Conservation (phyloP, 1,140 invertebrate species). For the Microplitis mediator region DNA sequence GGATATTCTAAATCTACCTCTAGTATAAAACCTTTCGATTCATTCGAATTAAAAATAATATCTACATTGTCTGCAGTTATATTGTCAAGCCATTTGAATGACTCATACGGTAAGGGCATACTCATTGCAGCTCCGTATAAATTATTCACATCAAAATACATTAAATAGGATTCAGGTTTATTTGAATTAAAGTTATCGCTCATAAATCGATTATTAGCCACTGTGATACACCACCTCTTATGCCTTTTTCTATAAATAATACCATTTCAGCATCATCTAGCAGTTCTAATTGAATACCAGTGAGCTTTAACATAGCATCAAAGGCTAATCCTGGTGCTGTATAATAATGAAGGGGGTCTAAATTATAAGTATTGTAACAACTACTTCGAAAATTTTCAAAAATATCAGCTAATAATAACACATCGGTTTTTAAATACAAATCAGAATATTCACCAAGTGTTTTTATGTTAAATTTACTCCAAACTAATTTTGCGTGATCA, state of each 20-base stretch:
- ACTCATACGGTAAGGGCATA: slow-evolving; percentile 39
- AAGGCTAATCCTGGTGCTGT: slow-evolving; percentile 16
- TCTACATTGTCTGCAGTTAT: neutral
- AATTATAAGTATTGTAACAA: slow-evolving; percentile 37
- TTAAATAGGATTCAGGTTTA: slow-evolving; percentile 46
- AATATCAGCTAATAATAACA: slow-evolving; percentile 47
- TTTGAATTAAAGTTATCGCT: slow-evolving; percentile 49
- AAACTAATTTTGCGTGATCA: slow-evolving; percentile 48
- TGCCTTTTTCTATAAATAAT: slow-evolving; percentile 49
- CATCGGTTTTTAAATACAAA: slow-evolving; percentile 43
- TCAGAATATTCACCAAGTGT: slow-evolving; percentile 55
- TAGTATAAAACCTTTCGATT: neutral
- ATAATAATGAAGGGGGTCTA: slow-evolving; percentile 51
- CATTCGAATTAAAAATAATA: neutral
- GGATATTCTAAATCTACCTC: slow-evolving; percentile 3
- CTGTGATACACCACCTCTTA: slow-evolving; percentile 50
- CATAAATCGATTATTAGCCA: slow-evolving; percentile 60
- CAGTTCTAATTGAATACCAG: neutral
- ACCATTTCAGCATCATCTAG: neutral
- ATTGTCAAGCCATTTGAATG: slow-evolving; percentile 56
- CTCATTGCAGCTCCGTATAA: slow-evolving; percentile 64
- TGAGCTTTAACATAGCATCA: neutral
- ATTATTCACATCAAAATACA: slow-evolving; percentile 65
- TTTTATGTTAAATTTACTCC: slow-evolving; percentile 47
- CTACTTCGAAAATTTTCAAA: slow-evolving; percentile 59